Conservation (phyloP, 2,797 vertebrate genomes). For the Chelmon rostratus region DNA sequence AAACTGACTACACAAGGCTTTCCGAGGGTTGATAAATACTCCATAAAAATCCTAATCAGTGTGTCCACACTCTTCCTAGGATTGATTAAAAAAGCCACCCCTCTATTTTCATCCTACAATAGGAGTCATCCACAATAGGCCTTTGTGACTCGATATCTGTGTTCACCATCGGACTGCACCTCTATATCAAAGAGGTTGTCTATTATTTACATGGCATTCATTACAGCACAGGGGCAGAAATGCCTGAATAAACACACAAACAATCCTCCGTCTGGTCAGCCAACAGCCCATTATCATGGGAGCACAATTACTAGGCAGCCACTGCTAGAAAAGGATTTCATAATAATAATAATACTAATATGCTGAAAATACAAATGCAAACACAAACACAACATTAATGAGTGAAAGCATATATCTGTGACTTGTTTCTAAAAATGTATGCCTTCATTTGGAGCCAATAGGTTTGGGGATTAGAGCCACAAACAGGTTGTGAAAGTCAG, state of each 20-base stretch:
- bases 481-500: not conserved
- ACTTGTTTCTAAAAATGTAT: too few relatives aligned
- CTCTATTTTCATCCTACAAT: constrained; percentile 41
- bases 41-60: constrained; percentile 56
- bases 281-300: constrained; percentile 50
- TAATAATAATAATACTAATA: not conserved
- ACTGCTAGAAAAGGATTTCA: constrained; percentile 16
- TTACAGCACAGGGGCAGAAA: constrained; percentile 50
- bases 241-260: constrained; percentile 66
- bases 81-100: constrained; percentile 26
- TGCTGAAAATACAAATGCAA: not conserved
- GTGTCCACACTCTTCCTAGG: constrained; percentile 37
- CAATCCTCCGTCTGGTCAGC: constrained; percentile 34
- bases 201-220: constrained; percentile 58
- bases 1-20: constrained; percentile 21
- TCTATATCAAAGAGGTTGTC: constrained; percentile 53
- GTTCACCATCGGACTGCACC: constrained; percentile 34
- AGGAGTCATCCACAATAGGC: constrained; percentile 47
- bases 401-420: too few relatives aligned
- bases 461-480: not conserved
- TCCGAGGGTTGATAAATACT: constrained; percentile 25
- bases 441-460: too few relatives aligned
- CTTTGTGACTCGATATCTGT: constrained; percentile 54
- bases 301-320: constrained; percentile 42
- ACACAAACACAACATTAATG: too few relatives aligned